Evolutionary conservation across 2,888 invertebrate species (phyloP), one percentile per base, ranked within the genome.

Genomic region (Sepioteuthis lessoniana): DNA sequence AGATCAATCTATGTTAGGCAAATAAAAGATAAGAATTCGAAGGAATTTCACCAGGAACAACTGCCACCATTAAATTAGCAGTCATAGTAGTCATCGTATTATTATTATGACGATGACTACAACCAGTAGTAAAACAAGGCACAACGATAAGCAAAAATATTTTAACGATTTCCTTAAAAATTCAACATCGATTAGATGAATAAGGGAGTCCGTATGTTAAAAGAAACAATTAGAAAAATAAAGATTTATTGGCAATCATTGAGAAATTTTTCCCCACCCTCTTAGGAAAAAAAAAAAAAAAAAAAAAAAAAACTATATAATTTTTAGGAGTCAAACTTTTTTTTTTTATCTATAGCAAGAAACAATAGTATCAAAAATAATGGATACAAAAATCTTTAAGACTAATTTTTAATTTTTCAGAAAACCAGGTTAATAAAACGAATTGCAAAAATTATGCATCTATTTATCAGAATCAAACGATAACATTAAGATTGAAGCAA

Each of bases 11-110:
- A 55, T 55, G 55, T 55, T 55, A 55, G 55, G 55, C 25, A 21
- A 55, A 21, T 55, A 25, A 35, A 31, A 76, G 31, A 35, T n/a
- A 76, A 35, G 76, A 76, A 76, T 76, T 76, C n/a, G 76, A 76
- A 76, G 76, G 16, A 76, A n/a, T 76, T 76, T 76, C 19, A 76
- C 13, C 76, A 76, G n/a, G n/a, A 76, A 76, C 76, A 76, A 76
- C 76, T 76, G 76, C 76, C 76, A 76, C 76, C 76, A 76, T 76
- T 46, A 38, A 91, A 91, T 91, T 38, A 42, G 31, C 46, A 91
- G 42, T 42, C 46, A 91, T 91, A 31, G 42, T 91, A 31, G 91
- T 91, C 13, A 13, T 46, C 5, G 4, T 16, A 76, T 31, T n/a
- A 76, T 76, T 76, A 76, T 76, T 76, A 76, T 76, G 31, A 55